These are phyloP conservation scores for Gonocerus acuteangulatus DNA, from an alignment of 2,888 invertebrate genomes.

Conservation along the genomic window DNA sequence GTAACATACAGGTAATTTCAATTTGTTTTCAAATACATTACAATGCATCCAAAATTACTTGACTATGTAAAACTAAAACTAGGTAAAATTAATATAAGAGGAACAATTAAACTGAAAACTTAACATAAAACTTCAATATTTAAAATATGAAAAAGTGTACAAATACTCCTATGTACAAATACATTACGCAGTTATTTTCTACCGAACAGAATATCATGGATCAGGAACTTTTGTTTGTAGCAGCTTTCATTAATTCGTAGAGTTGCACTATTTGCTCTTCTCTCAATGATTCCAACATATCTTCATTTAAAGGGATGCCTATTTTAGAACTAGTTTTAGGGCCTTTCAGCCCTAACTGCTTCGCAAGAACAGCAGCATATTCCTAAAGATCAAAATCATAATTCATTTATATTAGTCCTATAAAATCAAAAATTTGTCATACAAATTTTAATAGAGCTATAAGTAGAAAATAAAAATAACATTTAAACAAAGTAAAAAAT, in stretches of 20 bases:
- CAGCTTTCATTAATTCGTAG: slow-evolving; percentile 70
- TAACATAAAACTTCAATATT: too few relatives aligned
- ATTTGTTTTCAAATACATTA: too few relatives aligned
- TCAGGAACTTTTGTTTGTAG: slow-evolving; percentile 41
- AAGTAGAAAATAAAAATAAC: slow-evolving; percentile 22
- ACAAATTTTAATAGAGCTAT: not conserved
- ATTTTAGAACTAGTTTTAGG: slow-evolving; percentile 52
- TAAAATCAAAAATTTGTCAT: not conserved
- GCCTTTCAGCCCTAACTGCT: slow-evolving; percentile 63
- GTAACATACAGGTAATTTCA: too few relatives aligned
- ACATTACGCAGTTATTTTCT: too few relatives aligned
- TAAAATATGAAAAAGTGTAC: too few relatives aligned
- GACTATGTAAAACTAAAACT: too few relatives aligned
- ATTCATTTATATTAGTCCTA: not conserved
- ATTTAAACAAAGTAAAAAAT: slow-evolving; percentile 26
- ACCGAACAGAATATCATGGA: too few relatives aligned
- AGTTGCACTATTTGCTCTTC: slow-evolving; percentile 79
- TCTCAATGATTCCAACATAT: slow-evolving; percentile 60
- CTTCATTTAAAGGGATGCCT: slow-evolving; percentile 56
- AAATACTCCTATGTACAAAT: too few relatives aligned
- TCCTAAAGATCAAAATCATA: slow-evolving; percentile 51
- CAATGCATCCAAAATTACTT: too few relatives aligned
- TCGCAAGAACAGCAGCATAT: slow-evolving; percentile 64
- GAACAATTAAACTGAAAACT: too few relatives aligned
- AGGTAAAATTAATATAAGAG: too few relatives aligned